Base-by-base conservation (phyloP, 1,140 invertebrate species). In the Lepidurus apus region DNA sequence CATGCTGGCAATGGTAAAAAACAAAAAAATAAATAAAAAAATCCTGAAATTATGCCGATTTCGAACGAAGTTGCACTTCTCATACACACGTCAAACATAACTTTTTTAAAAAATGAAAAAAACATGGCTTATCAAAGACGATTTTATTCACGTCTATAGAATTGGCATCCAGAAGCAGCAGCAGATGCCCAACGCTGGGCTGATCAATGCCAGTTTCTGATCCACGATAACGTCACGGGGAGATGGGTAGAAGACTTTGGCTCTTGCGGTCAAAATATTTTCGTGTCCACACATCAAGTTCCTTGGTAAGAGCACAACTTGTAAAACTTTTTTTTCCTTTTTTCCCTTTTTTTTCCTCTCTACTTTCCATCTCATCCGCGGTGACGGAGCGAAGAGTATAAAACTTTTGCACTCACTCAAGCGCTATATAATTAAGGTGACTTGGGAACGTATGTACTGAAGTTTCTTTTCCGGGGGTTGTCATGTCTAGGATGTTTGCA, bases 251-350 rank as follows among this genome's bases (percentile, higher is more conserved):
- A 91, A 73, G 85, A 88, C 76, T 91, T 91, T 80, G 93, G 93
- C 24, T 85, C 88, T 43, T 94, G 92, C 83, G 93, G 93, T 26
- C 93, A 95, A 84, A 95, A 94, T 84, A 91, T 94, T 78, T 94
- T 94, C 83, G 90, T 93, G 17, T 88, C 92, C n/a, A 90, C 91
- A 5, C 89, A 91, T 76, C 89, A 91, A 86, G 92, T 93, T 65
- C 92, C 92, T 43, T 95, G 93, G 93, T 94, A 86, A 87, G 86
- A 84, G 13, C n/a, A 65, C 21, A 17, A 17, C 53, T 65, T 21
- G 0, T 7, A 65, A 34, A 26, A 26, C 26, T 26, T 26, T 34
- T 34, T 34, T 34, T 34, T 34, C 4, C 3, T 3, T 34, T 21
- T 65, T 17, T 8, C 45, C 17, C 45, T 47, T 47, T 47, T 47